phyloP scores from a whole-genome alignment of 2,113 vertebrate species.

The Dascyllus trimaculatus region DNA sequence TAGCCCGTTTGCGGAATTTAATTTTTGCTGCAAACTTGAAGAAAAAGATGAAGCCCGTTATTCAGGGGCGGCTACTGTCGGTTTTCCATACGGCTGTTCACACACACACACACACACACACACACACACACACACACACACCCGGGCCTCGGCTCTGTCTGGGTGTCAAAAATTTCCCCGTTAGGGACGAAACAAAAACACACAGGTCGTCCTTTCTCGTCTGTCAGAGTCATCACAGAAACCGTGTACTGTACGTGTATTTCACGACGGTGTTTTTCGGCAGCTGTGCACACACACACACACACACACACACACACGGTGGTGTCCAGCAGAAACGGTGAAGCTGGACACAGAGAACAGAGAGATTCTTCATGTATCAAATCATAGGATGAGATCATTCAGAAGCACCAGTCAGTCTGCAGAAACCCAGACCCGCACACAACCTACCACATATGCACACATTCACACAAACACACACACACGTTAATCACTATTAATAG shows the following conservation, averaged over 20 bases:
- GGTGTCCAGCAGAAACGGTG: constrained; percentile 8
- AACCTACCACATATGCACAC: constrained; percentile 17
- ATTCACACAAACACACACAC: constrained; percentile 17
- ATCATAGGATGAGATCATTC: constrained; percentile 80
- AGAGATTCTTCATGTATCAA: constrained; percentile 72
- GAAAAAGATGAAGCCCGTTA: constrained; percentile 59
- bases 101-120: background rate
- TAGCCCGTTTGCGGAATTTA: constrained; percentile 51
- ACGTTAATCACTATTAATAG: constrained; percentile 67
- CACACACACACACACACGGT: background rate
- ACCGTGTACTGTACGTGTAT: background rate
- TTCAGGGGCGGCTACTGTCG: constrained; percentile 69
- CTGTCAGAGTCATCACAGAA: background rate
- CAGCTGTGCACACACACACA: constrained; percentile 7
- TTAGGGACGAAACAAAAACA: constrained; percentile 13
- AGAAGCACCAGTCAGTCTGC: constrained; percentile 65
- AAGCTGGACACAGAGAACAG: constrained; percentile 51
- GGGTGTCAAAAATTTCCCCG: constrained; percentile 18
- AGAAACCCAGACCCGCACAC: constrained; percentile 14
- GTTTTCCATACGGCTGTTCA: constrained; percentile 27
- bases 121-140: background rate
- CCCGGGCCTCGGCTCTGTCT: constrained; percentile 44
- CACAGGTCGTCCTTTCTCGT: background rate
- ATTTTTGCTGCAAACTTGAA: constrained; percentile 52
- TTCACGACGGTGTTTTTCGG: background rate